Evolutionary conservation across 2,797 vertebrate genomes (phyloP), one percentile per base, ranked within the genome.

Genomic region (Gobionotothen gibberifrons): DNA sequence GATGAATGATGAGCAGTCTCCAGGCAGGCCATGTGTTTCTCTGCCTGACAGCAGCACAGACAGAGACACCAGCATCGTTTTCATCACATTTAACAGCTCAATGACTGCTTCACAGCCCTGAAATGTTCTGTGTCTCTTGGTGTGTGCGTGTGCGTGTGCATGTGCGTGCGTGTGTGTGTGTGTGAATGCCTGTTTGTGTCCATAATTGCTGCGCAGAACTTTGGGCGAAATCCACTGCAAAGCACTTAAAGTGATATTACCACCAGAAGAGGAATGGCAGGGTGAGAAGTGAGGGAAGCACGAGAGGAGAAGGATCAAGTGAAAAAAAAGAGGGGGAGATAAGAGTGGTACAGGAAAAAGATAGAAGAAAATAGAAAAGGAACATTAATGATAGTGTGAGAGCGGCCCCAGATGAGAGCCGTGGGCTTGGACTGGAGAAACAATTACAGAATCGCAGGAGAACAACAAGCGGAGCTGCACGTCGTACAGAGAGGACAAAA

Each of bases 41-140:
- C 61, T 58, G 70, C 60, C 67, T 82, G 70, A 71, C 76, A 82
- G 81, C 72, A 76, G 72, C 15, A 13, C 40, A 78, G 66, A 49
- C 47, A 67, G 53, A 75, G 80, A 74, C 67, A 69, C 72, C 68
- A 79, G 76, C 72, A 68, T 42, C 70, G 75, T 72, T 81, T 77
- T 80, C 78, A 85, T 80, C 82, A 82, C 79, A 88, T 87, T 88
- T 88, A 82, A 82, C 83, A 89, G 74, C 58, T 73, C 78, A 90
- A 75, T 87, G 85, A 78, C 83, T 82, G 64, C 64, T 74, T 72
- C 76, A 81, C 73, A 62, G 29, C 67, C 70, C 76, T 40, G 65
- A 70, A 76, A 82, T 83, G 80, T 81, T 75, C 83, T 72, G 63
- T 62, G 65, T 72, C 49, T 57, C 44, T 48, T 47, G 17, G 67